Conservation (phyloP, 2,888 invertebrate species). For the Synanthedon tipuliformis region DNA sequence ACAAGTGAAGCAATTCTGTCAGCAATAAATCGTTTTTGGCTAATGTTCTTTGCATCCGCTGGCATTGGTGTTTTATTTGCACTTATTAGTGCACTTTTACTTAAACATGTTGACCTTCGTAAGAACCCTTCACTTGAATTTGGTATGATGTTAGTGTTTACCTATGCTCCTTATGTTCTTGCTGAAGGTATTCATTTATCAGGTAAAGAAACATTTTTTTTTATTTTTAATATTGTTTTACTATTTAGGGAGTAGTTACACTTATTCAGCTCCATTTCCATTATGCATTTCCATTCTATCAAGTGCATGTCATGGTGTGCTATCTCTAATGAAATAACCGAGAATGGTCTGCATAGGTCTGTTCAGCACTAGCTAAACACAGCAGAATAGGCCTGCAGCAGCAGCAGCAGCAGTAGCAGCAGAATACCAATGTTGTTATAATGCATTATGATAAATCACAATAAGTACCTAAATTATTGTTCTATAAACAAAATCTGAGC, state of each 20-base stretch:
- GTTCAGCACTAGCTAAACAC: too few relatives aligned
- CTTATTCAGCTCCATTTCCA: too few relatives aligned
- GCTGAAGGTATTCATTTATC: conserved; percentile 97
- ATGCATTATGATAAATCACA: too few relatives aligned
- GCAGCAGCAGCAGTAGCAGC: too few relatives aligned
- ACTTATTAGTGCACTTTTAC: conserved; percentile 87
- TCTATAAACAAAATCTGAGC: too few relatives aligned
- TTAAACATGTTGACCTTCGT: conserved; percentile 95
- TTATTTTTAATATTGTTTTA: conserved; percentile 1
- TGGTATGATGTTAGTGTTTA: conserved; percentile 98
- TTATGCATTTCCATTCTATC: too few relatives aligned
- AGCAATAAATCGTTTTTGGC: conserved; percentile 89
- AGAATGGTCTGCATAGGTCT: too few relatives aligned
- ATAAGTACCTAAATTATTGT: not conserved
- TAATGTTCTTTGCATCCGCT: conserved; percentile 99
- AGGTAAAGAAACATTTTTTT: conserved; percentile 62
- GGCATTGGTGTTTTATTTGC: conserved; percentile 96
- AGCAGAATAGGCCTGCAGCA: too few relatives aligned
- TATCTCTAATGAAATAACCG: too few relatives aligned
- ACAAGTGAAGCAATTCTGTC: conserved; percentile 88
- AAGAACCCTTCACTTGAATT: conserved; percentile 98
- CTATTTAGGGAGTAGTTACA: too few relatives aligned
- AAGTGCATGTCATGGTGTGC: too few relatives aligned
- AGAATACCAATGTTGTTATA: too few relatives aligned
- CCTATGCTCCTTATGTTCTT: conserved; percentile 97